Percentiles rank a stretch among this genome's conserved stretches.
Evolutionary conservation across 2,888 invertebrate species (phyloP).

Genomic region (Watsonalla cultraria): DNA sequence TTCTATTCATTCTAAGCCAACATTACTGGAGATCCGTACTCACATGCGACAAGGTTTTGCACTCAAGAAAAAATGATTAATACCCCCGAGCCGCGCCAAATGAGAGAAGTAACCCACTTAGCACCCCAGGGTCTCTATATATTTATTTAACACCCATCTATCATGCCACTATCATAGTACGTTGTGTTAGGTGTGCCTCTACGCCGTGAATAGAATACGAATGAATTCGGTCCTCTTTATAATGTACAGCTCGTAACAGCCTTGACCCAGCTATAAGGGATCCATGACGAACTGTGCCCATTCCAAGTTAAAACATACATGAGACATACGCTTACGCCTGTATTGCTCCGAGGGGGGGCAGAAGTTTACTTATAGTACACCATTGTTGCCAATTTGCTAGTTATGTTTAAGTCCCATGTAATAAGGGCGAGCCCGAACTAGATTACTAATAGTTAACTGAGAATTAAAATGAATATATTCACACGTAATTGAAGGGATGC

Average conservation of each 20-base stretch:
- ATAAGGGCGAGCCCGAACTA: too few relatives aligned
- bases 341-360: too few relatives aligned
- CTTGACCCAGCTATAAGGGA: background rate
- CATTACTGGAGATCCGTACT: conserved; percentile 5
- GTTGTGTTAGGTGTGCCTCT: conserved; percentile 10
- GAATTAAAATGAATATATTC: too few relatives aligned
- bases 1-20: background rate
- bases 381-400: too few relatives aligned
- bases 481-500: too few relatives aligned
- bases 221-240: background rate
- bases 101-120: conserved; percentile 30
- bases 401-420: too few relatives aligned
- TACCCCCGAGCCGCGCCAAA: conserved; percentile 35
- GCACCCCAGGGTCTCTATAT: conserved; percentile 31
- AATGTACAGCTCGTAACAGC: background rate
- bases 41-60: conserved; percentile 56
- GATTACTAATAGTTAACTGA: too few relatives aligned
- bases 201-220: conserved; percentile 6
- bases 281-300: background rate
- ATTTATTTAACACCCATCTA: conserved; percentile 43
- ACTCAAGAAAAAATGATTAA: conserved; percentile 68
- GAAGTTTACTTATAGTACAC: too few relatives aligned
- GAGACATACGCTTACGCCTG: too few relatives aligned
- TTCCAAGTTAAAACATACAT: background rate
- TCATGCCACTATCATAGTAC: conserved; percentile 24